These are phyloP conservation scores for Sebastes kiyomatsui DNA, from an alignment of 2,797 vertebrate species.

Conservation along the genomic window DNA sequence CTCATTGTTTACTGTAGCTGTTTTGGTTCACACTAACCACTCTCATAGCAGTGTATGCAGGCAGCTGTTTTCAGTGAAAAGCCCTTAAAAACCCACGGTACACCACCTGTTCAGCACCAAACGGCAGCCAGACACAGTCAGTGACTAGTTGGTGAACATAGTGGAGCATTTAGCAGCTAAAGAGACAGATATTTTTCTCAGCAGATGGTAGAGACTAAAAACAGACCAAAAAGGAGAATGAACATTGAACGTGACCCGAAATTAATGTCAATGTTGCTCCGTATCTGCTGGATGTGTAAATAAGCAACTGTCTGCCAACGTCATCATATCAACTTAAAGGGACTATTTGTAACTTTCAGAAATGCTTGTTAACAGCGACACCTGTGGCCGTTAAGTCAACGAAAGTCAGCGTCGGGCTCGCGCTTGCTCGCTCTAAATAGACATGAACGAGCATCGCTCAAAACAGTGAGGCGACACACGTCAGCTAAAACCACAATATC, in stretches of 20 bases:
- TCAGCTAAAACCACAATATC: too few relatives aligned
- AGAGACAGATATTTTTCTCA: background rate
- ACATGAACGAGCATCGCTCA: too few relatives aligned
- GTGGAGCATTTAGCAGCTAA: background rate
- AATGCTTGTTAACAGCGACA: too few relatives aligned
- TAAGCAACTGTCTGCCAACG: background rate
- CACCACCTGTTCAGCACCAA: background rate
- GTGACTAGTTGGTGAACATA: background rate
- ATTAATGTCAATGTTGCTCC: background rate
- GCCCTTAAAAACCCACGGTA: background rate
- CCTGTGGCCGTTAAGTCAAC: too few relatives aligned
- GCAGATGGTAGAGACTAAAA: background rate
- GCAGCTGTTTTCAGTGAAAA: background rate
- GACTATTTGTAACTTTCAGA: too few relatives aligned
- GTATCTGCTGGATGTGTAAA: background rate
- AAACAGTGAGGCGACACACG: too few relatives aligned
- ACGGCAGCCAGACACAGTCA: background rate
- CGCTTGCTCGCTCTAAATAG: too few relatives aligned
- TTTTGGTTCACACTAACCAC: background rate
- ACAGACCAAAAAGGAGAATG: background rate
- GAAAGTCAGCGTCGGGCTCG: too few relatives aligned
- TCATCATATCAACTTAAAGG: background rate
- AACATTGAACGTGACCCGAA: background rate
- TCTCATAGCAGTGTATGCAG: background rate
- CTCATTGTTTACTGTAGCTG: background rate